Base-by-base conservation (phyloP, 2,888 invertebrate genomes). In the Cheilosia vulpina region DNA sequence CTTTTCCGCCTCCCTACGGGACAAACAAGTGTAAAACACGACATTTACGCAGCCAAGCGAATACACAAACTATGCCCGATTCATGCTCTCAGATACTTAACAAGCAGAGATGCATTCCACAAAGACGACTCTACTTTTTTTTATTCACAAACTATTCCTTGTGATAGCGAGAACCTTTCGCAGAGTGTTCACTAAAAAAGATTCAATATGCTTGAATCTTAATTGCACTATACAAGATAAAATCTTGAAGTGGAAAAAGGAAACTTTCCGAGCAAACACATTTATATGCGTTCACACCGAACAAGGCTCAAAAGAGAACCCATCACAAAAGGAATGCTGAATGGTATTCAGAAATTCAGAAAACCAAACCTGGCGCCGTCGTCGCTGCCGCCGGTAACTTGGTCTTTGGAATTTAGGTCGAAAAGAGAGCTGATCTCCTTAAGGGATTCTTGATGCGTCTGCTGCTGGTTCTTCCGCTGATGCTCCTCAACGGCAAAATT, bases 371-470 rank as follows among this genome's bases (percentile, higher is more conserved):
- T 85, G 85, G 85, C 85, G 85, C 85, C 58, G 62, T 38, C 21
- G 53, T 52, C 55, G 71, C 66, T 45, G 65, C 52, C 80, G 66
- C 53, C 66, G 57, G 65, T 69, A 75, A 79, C 73, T 68, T 72
- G 58, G 81, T 81, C 76, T 85, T 72, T 77, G 85, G 85, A 81
- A 85, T 85, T 85, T 85, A 81, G 85, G 85, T 85, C 85, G 85
- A 60, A 63, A 85, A 68, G 71, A 76, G 66, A 72, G 50, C 65
- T 66, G 72, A 72, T 78, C 78, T 76, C 69, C 81, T 77, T 68
- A 66, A 78, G 78, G 78, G 52, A 63, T 62, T 38, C 45, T 38
- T 45, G 34, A 34, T 34, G 34, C 34, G 34, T 34, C 34, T 34
- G 34, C 34, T 34, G 34, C 34, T 27, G 27, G 27, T 34, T 34